Evolutionary conservation across 2,113 vertebrate genomes (phyloP).

Genomic region (Triplophysa rosa): DNA sequence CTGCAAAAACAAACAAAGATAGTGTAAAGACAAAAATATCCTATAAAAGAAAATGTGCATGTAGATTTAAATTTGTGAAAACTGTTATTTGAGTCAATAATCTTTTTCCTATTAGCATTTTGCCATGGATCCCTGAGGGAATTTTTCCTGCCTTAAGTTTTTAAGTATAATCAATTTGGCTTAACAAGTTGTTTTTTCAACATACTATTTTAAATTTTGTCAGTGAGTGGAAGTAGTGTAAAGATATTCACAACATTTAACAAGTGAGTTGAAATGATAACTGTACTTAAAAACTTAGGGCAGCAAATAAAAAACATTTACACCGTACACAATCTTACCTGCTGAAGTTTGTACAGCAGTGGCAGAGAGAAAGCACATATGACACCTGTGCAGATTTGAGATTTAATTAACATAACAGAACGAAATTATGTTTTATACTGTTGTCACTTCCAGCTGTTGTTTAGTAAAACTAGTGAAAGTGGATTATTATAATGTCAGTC

Average conservation of each 20-base stretch:
- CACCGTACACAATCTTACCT: constrained; percentile 71
- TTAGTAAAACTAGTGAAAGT: not conserved
- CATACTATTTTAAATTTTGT: no score
- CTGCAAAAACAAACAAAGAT: constrained; percentile 62
- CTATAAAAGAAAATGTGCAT: not conserved
- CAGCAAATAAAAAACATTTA: not conserved
- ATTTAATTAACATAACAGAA: not conserved
- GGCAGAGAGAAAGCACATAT: constrained; percentile 85
- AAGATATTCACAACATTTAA: no score
- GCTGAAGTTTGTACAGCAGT: constrained; percentile 84
- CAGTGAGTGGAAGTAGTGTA: no score
- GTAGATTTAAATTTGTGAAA: not conserved
- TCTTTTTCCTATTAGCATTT: no score
- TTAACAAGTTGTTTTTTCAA: no score
- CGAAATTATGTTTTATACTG: not conserved
- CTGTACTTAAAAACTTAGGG: no score
- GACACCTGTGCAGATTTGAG: constrained; percentile 73
- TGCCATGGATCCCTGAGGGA: no score
- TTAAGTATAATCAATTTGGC: no score
- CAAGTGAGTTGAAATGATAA: no score
- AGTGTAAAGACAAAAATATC: not conserved
- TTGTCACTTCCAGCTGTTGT: not conserved
- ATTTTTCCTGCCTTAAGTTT: no score
- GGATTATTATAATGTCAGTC: not conserved
- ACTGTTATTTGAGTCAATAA: not conserved